A percentile compares a stretch with the other conserved stretches of the same genome.
phyloP scores from a whole-genome alignment of 2,888 invertebrate species.

The Drosophila borborema region DNA sequence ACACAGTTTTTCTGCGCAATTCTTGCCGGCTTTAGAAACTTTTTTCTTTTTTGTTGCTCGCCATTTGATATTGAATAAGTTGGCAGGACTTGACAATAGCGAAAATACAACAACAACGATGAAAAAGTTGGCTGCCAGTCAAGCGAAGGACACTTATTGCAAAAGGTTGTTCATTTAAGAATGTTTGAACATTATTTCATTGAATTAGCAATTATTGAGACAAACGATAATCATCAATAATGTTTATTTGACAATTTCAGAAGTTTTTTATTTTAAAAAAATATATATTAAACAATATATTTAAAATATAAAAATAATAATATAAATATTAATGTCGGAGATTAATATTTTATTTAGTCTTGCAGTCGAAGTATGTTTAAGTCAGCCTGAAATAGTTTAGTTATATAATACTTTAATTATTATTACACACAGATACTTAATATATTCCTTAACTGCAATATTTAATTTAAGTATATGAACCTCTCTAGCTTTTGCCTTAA shows the following conservation, averaged over 20 bases:
- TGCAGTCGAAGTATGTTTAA: not conserved
- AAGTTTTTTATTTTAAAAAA: not conserved
- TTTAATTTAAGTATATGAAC: not conserved
- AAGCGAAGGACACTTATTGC: slow-evolving; percentile 49
- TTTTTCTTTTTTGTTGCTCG: slow-evolving; percentile 18
- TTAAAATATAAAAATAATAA: no score
- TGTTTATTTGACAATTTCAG: not conserved
- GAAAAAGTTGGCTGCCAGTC: slow-evolving; percentile 29
- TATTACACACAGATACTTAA: no score
- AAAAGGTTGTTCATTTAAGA: slow-evolving; percentile 16
- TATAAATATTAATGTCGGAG: no score
- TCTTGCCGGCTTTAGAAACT: slow-evolving; percentile 37
- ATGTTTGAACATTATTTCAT: slow-evolving; percentile 8
- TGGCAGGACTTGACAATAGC: slow-evolving; percentile 2
- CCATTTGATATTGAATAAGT: slow-evolving; percentile 70
- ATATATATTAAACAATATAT: no score
- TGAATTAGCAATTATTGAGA: slow-evolving; percentile 8
- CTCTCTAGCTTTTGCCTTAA: not conserved
- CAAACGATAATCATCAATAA: not conserved
- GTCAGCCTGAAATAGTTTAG: not conserved
- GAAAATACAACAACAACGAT: not conserved
- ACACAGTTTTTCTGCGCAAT: slow-evolving; percentile 38
- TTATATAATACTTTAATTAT: not conserved
- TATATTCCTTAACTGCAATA: no score
- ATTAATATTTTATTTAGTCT: not conserved